Base-by-base conservation (phyloP, 2,113 vertebrate species). In the Patagioenas fasciata region DNA sequence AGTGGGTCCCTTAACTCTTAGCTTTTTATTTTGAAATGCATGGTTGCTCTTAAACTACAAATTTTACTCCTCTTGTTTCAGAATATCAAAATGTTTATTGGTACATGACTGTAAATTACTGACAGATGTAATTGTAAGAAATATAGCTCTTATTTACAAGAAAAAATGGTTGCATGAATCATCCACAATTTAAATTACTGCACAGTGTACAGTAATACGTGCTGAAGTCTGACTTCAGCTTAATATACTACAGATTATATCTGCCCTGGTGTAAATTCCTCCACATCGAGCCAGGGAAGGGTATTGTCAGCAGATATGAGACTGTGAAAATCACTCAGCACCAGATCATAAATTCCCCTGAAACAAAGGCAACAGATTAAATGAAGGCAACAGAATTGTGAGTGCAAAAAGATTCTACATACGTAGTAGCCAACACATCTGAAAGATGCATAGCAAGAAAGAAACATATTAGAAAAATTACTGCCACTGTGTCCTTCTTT, bases 361-460 rank as follows among this genome's bases (percentile, higher is more conserved):
- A 81, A 90, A 47, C 19, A 10, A 72, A 81, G 42, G 48, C 53
- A 67, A 40, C 32, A 56, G 24, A 47, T 69, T 53, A 81, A 90
- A 47, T 24, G 12, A 72, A 81, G 42, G 48, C 53, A 67, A 40
- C 32, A 56, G 24, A 47, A 66, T 15, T 21, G 1, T n/a, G 23
- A 48, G 6, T 26, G 12, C 9, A 79, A 72, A 62, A 1, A 73
- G 28, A 70, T 88, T 89, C 65, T 34, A 4, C 29, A 56, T 64
- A 14, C 70, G 10, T 0, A 0, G 28, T 50, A 79, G 24, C 14
- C 24, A 69, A 47, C 5, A 34, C 4, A 38, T 24, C 25, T 47
- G 44, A 82, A 81, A 67, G 24, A 61, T 14, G 7, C 11, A 74
- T 6, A n/a, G 23, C 21, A 42, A 15, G 12, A 86, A 40, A 42